phyloP scores from a whole-genome alignment of 2,888 invertebrate genomes.

The Zygogramma bicolorata region DNA sequence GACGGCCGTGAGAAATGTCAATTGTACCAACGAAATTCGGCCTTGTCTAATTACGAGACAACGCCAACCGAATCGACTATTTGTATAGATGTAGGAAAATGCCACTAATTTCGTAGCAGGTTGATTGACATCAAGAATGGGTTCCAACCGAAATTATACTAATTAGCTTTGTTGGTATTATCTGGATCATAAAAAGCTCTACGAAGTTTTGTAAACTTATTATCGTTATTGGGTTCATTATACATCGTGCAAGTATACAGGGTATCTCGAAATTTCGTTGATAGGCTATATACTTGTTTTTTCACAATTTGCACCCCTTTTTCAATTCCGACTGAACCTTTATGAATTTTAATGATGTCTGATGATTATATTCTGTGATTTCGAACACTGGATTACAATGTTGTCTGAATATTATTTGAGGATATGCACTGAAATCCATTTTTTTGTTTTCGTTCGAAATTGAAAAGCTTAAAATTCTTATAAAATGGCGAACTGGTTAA shows the following conservation, averaged over 20 bases:
- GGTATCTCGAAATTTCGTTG: too few relatives aligned
- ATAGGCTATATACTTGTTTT: too few relatives aligned
- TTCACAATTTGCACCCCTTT: too few relatives aligned
- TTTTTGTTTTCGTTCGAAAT: too few relatives aligned
- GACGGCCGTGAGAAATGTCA: conserved; percentile 19
- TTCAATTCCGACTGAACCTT: too few relatives aligned
- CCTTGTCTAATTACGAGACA: conserved; percentile 11
- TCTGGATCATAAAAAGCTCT: neutral
- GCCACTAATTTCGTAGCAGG: neutral
- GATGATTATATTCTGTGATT: too few relatives aligned
- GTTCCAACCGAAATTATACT: neutral
- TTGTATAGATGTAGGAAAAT: neutral
- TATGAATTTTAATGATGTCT: too few relatives aligned
- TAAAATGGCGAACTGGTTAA: too few relatives aligned
- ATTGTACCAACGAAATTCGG: conserved; percentile 11
- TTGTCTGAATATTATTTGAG: too few relatives aligned
- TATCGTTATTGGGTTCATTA: neutral
- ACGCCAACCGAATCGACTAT: neutral
- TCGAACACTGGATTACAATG: too few relatives aligned
- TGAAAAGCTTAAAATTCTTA: too few relatives aligned
- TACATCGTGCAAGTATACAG: neutral
- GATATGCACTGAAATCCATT: too few relatives aligned
- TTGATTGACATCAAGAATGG: neutral
- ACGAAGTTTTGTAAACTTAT: neutral
- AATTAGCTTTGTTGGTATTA: neutral